phyloP scores from a whole-genome alignment of 2,113 vertebrate species.

The Lampris megalopsis region DNA sequence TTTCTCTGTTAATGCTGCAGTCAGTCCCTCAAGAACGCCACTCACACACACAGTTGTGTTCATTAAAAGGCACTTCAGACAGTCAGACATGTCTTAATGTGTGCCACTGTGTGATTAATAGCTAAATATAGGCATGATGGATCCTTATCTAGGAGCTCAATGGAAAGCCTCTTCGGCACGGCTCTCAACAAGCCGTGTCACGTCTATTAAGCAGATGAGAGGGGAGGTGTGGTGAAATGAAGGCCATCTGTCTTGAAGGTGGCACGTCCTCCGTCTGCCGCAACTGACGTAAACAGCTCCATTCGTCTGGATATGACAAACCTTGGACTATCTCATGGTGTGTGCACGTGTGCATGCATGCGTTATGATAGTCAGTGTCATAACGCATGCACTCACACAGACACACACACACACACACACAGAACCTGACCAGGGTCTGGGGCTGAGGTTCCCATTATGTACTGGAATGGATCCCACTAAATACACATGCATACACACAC shows the following conservation, averaged over 20 bases:
- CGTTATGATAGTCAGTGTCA: too few relatives aligned
- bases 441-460: too few relatives aligned
- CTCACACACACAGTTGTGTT: neutral
- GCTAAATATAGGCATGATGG: conserved; percentile 66
- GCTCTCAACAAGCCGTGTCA: conserved; percentile 35
- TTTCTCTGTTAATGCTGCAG: too few relatives aligned
- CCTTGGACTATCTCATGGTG: conserved; percentile 52
- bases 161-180: conserved; percentile 62
- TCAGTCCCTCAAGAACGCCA: neutral
- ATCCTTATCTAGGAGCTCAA: conserved; percentile 71
- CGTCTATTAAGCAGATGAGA: conserved; percentile 75
- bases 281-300: conserved; percentile 74
- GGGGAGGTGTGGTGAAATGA: conserved; percentile 62
- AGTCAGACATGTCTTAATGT: conserved; percentile 35
- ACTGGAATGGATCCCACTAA: too few relatives aligned
- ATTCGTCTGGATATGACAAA: conserved; percentile 76
- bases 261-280: conserved; percentile 57
- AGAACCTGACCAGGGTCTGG: too few relatives aligned
- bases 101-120: conserved; percentile 66
- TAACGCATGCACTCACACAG: too few relatives aligned
- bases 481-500: too few relatives aligned
- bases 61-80: conserved; percentile 26
- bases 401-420: too few relatives aligned
- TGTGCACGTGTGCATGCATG: too few relatives aligned
- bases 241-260: conserved; percentile 72